These are phyloP conservation scores for Cephalotes varians DNA, from an alignment of 2,888 invertebrate genomes.

Conservation along the genomic window DNA sequence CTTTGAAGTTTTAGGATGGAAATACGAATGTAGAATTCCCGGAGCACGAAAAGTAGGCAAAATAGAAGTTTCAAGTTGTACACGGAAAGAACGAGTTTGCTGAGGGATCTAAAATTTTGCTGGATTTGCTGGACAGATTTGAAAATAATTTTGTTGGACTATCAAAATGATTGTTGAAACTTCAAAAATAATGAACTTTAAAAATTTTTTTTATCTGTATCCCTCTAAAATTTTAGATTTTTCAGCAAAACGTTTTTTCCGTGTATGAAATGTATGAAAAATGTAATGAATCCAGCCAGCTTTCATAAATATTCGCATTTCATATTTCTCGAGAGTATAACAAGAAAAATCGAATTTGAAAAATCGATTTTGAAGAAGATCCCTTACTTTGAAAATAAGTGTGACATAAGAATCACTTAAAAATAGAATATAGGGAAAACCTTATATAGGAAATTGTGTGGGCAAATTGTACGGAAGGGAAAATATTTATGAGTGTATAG, in stretches of 20 bases:
- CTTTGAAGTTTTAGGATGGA: neutral
- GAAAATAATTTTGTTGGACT: too few species aligned
- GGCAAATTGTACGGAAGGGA: neutral
- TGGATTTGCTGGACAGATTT: too few species aligned
- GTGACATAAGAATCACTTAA: neutral
- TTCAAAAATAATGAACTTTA: too few species aligned
- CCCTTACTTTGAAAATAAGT: neutral
- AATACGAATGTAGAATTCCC: neutral
- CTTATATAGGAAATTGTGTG: neutral
- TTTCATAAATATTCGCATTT: neutral
- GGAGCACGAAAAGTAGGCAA: neutral
- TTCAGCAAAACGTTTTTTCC: too few species aligned
- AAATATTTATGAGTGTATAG: conserved; percentile 5
- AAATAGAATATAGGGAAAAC: neutral
- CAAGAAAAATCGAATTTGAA: too few species aligned
- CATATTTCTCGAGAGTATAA: neutral
- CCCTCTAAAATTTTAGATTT: too few species aligned
- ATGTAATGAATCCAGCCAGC: neutral
- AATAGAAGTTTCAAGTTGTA: neutral
- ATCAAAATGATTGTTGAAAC: too few species aligned
- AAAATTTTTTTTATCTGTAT: too few species aligned
- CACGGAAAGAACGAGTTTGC: too few species aligned
- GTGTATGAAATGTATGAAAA: too few species aligned
- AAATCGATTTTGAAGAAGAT: neutral
- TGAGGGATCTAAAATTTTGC: too few species aligned